Evolutionary conservation across 2,797 vertebrate genomes (phyloP), one percentile per base, ranked within the genome.

Genomic region (Xenopus petersii): DNA sequence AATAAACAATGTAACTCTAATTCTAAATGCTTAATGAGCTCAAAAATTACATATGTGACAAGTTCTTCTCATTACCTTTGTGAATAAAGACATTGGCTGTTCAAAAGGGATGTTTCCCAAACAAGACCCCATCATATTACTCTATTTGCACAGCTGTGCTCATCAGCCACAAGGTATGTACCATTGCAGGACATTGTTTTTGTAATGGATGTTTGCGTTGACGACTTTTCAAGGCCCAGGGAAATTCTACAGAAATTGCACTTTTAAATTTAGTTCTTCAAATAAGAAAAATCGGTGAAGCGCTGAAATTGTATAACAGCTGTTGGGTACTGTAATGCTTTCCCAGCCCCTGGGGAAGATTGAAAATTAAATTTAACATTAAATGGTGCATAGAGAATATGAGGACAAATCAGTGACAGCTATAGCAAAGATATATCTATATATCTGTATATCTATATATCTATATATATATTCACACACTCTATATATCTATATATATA

Each of bases 341-440:
- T 66, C 12, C 51, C 10, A 65, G 62, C 61, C 66, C 67, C 62
- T 61, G 47, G 67, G 71, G 65, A 54, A 70, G 61, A 24, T 13
- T 70, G 55, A 70, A 66, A 66, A 79, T 74, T 65, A 65, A 49
- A 78, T 78, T 78, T 70, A 73, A 78, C 76, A 78, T 74, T 74
- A 74, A 74, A 74, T 79, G 76, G 61, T 70, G 76, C 76, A 70
- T 74, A 70, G 60, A 74, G 61, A 74, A 79, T 61, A 65, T 42
- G 67, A 70, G 46, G 15, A 73, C 24, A 69, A 30, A 36, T 73
- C 13, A 73, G 26, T 30, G 26, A 30, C 26, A 30, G 26, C 26
- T 30, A 2, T 4, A 30, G 26, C 26, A 30, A 30, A 30, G 2
- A 30, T 30, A 30, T 30, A 30, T 30, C 2, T 30, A 30, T 30